Base-by-base conservation (phyloP, 2,113 vertebrate species). In the Periophthalmodon schlosseri region DNA sequence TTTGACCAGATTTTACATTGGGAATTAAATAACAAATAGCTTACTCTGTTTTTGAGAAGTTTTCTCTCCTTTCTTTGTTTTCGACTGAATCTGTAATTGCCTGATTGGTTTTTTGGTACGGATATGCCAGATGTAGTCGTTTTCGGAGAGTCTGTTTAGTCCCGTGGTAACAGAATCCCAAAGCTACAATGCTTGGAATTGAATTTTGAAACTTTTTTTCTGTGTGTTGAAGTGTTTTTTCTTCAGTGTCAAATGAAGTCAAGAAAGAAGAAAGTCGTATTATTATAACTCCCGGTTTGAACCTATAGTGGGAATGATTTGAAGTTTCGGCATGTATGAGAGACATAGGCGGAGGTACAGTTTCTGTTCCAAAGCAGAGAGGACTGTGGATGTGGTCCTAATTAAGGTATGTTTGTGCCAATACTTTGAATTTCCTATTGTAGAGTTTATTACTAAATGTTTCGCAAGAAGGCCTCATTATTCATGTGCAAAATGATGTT, bases 271-370 rank as follows among this genome's bases (percentile, higher is more conserved):
- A 49, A 39, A 5, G 33, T 52, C 18, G 16, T 54, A 69, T 34
- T 54, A 69, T 34, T 28, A n/a, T 28, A 13, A 46, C 20, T 39
- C 13, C 46, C 12, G 33, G 28, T 68, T 68, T 28, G n/a, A 70
- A 28, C 16, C 57, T 33, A 58, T 70, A 28, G 54, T 56, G 58
- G 72, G 70, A 69, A 47, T 68, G 33, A 70, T 23, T 70, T 52
- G 21, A 28, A 47, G 54, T 66, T 54, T 20, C 49, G 77, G 75
- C 81, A 97, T 97, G 96, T 97, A 97, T 3, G 96, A 97, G 23
- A 93, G 96, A 70, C 94, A 96, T 89, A 96, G 91, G 90, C 89
- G 95, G 81, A 95, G 95, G 61, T 97, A 97, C 85, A 97, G 95
- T 85, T 93, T 97, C 70, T 96, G 94, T 52, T 93, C 95, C 87